Percentiles rank a stretch among this genome's conserved stretches.
Evolutionary conservation across 1,140 invertebrate genomes (phyloP).

Genomic region (Trypoxylus dichotomus): DNA sequence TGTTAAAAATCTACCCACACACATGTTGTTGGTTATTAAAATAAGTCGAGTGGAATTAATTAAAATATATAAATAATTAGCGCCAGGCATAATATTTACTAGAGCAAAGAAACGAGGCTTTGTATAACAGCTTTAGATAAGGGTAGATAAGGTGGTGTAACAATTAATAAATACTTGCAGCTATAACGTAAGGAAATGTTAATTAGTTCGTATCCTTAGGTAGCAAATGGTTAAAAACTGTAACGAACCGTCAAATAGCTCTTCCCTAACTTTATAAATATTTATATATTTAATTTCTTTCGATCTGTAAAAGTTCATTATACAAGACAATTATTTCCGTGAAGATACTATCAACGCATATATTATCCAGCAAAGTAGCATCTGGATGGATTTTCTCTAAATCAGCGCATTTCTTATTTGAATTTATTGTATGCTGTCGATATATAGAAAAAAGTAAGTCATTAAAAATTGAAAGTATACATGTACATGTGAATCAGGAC

Average conservation of each 20-base stretch:
- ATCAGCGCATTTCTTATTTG: not conserved
- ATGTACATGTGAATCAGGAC: no score
- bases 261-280: not conserved
- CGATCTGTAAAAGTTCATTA: conserved; percentile 8
- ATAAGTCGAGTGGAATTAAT: conserved; percentile 6
- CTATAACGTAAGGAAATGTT: conserved; percentile 19
- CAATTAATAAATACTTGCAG: conserved; percentile 20
- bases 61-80: conserved; percentile 24
- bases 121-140: conserved; percentile 14
- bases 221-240: conserved; percentile 4
- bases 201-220: conserved; percentile 9
- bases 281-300: conserved; percentile 16
- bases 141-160: not conserved
- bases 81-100: not conserved
- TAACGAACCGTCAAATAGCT: conserved; percentile 22
- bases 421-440: not conserved
- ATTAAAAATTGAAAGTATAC: no score
- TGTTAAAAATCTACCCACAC: not conserved
- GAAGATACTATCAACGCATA: not conserved
- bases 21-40: not conserved
- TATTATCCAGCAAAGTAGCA: not conserved
- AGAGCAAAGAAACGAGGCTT: not conserved
- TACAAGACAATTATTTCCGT: conserved; percentile 20
- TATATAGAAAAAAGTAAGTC: no score
- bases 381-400: not conserved